Percentiles rank a stretch among this genome's conserved stretches.
phyloP scores from a whole-genome alignment of 1,140 invertebrate genomes.

The Penaeus indicus region DNA sequence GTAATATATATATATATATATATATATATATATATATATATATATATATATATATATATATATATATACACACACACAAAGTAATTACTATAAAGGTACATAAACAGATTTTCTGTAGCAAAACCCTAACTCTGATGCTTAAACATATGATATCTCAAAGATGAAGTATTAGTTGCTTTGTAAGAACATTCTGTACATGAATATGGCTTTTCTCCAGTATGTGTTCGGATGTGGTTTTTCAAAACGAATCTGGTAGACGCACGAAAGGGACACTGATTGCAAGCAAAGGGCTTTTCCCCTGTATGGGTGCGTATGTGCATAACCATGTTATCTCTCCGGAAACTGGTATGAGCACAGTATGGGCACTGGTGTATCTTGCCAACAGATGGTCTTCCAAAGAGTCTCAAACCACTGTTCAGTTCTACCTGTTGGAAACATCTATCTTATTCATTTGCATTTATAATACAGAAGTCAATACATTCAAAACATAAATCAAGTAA shows the following conservation, averaged over 20 bases:
- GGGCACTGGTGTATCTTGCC: constrained; percentile 61
- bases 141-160: constrained; percentile 24
- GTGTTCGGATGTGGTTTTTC: constrained; percentile 41
- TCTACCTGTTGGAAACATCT: constrained; percentile 60
- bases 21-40: too few relatives aligned
- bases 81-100: background rate
- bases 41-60: too few relatives aligned
- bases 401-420: constrained; percentile 56
- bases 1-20: too few relatives aligned
- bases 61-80: too few relatives aligned
- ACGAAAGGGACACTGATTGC: constrained; percentile 38
- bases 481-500: too few relatives aligned
- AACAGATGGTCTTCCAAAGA: constrained; percentile 50
- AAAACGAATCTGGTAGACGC: constrained; percentile 33
- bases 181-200: constrained; percentile 43
- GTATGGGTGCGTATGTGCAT: constrained; percentile 52
- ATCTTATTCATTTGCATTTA: constrained; percentile 51
- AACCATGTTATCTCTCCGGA: constrained; percentile 13
- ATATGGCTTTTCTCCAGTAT: constrained; percentile 51
- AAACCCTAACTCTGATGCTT: background rate
- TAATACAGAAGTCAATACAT: background rate
- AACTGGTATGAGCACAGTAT: constrained; percentile 57
- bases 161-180: constrained; percentile 15
- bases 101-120: background rate
- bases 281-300: constrained; percentile 55